Evolutionary conservation across 2,113 vertebrate species (phyloP), one percentile per base, ranked within the genome.

Genomic region (Lethenteron reissneri): DNA sequence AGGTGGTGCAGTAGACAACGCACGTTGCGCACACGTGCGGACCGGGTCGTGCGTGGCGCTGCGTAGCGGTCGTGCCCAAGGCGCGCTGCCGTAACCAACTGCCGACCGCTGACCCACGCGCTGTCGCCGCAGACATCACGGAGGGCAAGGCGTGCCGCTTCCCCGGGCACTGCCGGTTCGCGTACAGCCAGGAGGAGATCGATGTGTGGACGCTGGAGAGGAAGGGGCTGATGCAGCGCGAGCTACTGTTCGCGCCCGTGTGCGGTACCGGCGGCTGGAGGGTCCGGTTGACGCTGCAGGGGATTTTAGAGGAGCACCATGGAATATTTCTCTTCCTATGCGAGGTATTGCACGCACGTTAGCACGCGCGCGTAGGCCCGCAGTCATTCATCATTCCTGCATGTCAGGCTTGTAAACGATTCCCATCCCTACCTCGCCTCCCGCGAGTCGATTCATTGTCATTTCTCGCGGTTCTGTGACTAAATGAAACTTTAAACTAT

Each of bases 271-370:
- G 82, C 41, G 5, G 41, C 41, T 41, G 5, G 2, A 89, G 85
- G 70, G 74, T 88, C 78, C 83, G 77, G 75, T 71, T 95, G 70
- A 92, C 88, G 0, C 84, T 99, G 57, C 79, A 86, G 58, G 85
- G 83, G 56, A 86, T 99, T 71, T 80, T 99, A 70, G 89, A 94
- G 73, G 94, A 99, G 74, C 88, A 97, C 77, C 87, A 83, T 8
- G 94, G 92, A 71, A 87, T 87, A 77, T 99, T 97, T 81, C 87
- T 89, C 83, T 99, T 96, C 78, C 89, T 99, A 74, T 99, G 94
- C 80, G 89, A 87, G 80, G 94, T 41, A 41, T 41, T 3, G 5
- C 41, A 41, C 41, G 41, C 41, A 41, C 41, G 41, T 7, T 41
- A 6, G 41, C 41, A 41, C 41, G 41, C 41, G 41, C 41, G 41